These are phyloP conservation scores for Pogoniulus pusillus DNA, from an alignment of 2,797 vertebrate species.

Conservation along the genomic window DNA sequence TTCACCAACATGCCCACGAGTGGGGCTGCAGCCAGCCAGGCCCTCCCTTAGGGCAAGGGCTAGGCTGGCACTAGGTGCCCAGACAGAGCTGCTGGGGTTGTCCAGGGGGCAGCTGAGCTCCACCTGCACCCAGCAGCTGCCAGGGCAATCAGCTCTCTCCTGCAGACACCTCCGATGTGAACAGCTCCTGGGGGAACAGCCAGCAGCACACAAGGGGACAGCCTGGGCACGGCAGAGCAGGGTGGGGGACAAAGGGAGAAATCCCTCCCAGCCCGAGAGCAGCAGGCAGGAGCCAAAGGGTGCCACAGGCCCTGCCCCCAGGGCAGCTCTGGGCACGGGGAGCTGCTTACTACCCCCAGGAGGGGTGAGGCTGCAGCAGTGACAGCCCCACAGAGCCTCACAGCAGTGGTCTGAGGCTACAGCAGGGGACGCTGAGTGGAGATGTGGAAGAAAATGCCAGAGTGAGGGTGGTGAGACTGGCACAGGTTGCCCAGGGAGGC, in stretches of 20 bases:
- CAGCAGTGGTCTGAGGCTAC: too few species aligned
- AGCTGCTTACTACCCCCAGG: too few species aligned
- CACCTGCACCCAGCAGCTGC: too few species aligned
- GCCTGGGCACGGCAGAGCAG: neutral
- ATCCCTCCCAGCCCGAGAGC: neutral
- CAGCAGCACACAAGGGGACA: too few species aligned
- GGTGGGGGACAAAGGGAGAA: neutral
- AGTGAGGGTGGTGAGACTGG: too few species aligned
- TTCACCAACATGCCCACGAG: accelerated
- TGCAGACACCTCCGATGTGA: too few species aligned
- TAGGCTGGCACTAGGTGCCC: neutral
- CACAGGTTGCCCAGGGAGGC: too few species aligned
- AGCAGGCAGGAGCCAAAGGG: neutral
- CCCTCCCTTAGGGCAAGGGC: neutral
- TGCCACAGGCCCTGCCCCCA: neutral
- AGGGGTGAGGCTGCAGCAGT: too few species aligned
- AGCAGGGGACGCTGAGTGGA: too few species aligned
- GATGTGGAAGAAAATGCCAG: too few species aligned
- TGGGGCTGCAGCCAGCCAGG: accelerated
- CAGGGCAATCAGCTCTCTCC: too few species aligned
- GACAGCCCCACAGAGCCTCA: neutral
- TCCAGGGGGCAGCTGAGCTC: neutral
- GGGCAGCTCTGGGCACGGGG: too few species aligned
- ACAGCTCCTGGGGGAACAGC: neutral
- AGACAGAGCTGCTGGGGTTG: neutral